These are phyloP conservation scores for Cryptotis parvus DNA, from an alignment of 2,113 vertebrate genomes.

Conservation along the genomic window DNA sequence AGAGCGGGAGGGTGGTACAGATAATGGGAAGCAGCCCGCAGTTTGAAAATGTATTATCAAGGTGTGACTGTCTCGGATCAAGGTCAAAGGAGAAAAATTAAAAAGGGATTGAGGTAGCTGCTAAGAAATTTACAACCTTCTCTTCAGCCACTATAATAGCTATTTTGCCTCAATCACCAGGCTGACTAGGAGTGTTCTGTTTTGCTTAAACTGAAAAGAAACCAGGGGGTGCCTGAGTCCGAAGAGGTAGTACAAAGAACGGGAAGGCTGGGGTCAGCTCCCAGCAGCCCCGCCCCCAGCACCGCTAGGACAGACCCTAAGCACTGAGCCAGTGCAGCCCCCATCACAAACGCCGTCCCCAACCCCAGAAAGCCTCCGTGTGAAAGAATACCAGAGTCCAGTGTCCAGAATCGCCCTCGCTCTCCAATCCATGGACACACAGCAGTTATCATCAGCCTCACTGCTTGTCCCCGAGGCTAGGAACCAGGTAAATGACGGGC, in stretches of 20 bases:
- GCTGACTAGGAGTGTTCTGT: conserved; percentile 34
- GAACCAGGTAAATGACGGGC: not conserved
- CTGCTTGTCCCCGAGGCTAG: not conserved
- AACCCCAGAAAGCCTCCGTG: too few relatives aligned
- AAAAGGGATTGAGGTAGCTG: conserved; percentile 46
- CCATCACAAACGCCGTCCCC: too few relatives aligned
- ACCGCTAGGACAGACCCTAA: too few relatives aligned
- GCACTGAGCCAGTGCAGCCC: not conserved
- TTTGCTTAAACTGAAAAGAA: conserved; percentile 46
- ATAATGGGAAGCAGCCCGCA: conserved; percentile 16
- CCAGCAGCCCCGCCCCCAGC: too few relatives aligned
- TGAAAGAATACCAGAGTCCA: too few relatives aligned
- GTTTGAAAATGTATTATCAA: conserved; percentile 45
- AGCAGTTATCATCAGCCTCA: conserved; percentile 26
- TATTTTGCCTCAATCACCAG: conserved; percentile 49
- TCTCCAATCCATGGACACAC: conserved; percentile 11
- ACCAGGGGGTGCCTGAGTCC: too few relatives aligned
- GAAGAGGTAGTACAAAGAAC: too few relatives aligned
- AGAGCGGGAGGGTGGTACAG: conserved; percentile 10
- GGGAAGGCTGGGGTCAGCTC: too few relatives aligned
- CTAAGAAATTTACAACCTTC: conserved; percentile 45
- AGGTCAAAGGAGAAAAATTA: conserved; percentile 63
- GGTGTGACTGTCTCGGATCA: conserved; percentile 49
- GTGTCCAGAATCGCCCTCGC: not conserved
- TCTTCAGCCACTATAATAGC: conserved; percentile 37